A percentile compares a stretch with the other conserved stretches of the same genome.
phyloP scores from a whole-genome alignment of 2,113 vertebrate species.

The Myotis lucifugus region DNA sequence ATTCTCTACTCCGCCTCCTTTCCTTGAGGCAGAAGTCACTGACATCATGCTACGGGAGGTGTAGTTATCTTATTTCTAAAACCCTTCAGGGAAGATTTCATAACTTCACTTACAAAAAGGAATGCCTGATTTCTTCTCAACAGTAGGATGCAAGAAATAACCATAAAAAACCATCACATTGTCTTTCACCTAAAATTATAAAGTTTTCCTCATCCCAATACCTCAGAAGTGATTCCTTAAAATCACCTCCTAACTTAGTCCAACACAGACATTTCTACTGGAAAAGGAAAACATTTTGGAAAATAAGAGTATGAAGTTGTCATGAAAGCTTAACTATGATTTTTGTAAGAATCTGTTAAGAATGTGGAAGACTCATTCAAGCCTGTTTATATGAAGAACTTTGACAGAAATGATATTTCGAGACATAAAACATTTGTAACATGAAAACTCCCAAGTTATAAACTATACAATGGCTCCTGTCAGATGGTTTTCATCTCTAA shows the following conservation, averaged over 20 bases:
- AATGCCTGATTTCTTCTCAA: constrained; percentile 49
- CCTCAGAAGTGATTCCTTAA: constrained; percentile 39
- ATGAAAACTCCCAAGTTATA: not conserved
- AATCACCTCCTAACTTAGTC: constrained; percentile 3
- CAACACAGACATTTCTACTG: not conserved
- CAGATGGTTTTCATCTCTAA: not conserved
- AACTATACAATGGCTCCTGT: not conserved
- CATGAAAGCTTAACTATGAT: not conserved
- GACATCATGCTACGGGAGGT: not conserved
- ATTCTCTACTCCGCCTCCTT: not conserved
- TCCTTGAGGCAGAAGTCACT: not conserved
- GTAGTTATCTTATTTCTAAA: constrained; percentile 36
- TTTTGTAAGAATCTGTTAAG: not conserved
- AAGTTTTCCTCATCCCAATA: not conserved
- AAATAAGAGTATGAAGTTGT: not conserved
- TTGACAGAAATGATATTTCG: not conserved
- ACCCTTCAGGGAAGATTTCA: constrained; percentile 16
- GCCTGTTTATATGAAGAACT: not conserved
- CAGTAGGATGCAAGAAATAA: not conserved
- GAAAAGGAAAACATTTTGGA: constrained; percentile 14
- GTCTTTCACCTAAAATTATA: not conserved
- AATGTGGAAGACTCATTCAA: not conserved
- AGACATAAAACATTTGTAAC: not conserved
- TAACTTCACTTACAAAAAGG: constrained; percentile 17
- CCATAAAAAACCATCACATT: not conserved